Evolutionary conservation across 2,797 vertebrate species (phyloP).

Genomic region (Xenops minutus): DNA sequence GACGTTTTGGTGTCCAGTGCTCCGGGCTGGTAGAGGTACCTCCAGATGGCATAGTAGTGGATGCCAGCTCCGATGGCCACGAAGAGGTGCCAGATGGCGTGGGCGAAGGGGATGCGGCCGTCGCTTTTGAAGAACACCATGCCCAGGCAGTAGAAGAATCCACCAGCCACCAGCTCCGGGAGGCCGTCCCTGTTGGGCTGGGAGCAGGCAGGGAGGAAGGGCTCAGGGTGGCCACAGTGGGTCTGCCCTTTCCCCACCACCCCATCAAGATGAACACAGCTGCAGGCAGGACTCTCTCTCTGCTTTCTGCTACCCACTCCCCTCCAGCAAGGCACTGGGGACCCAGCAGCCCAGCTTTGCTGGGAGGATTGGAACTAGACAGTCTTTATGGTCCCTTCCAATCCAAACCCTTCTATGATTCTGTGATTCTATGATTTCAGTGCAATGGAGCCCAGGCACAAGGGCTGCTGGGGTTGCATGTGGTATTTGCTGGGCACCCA

Average conservation of each 20-base stretch:
- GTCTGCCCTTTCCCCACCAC: neutral
- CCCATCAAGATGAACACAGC: neutral
- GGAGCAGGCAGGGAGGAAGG: neutral
- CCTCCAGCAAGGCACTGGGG: neutral
- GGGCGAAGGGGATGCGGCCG: conserved; percentile 91
- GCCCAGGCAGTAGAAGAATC: conserved; percentile 90
- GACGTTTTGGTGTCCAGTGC: conserved; percentile 78
- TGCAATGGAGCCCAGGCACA: fast-evolving
- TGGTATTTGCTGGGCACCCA: neutral
- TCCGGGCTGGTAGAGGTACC: conserved; percentile 85
- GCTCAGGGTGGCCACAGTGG: fast-evolving
- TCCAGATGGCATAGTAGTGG: conserved; percentile 97
- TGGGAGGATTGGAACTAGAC: neutral
- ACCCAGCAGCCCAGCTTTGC: neutral
- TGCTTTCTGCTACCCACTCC: neutral
- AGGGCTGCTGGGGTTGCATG: fast-evolving
- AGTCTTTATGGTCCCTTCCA: neutral
- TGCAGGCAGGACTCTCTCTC: neutral
- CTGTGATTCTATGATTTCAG: neutral
- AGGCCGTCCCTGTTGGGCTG: conserved; percentile 90
- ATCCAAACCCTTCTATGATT: neutral
- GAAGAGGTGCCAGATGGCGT: conserved; percentile 97
- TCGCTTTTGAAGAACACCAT: conserved; percentile 97
- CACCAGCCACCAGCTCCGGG: conserved; percentile 87
- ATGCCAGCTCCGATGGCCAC: conserved; percentile 90